Evolutionary conservation across 2,888 invertebrate species (phyloP).

Genomic region (Sphaerophoria taeniata): DNA sequence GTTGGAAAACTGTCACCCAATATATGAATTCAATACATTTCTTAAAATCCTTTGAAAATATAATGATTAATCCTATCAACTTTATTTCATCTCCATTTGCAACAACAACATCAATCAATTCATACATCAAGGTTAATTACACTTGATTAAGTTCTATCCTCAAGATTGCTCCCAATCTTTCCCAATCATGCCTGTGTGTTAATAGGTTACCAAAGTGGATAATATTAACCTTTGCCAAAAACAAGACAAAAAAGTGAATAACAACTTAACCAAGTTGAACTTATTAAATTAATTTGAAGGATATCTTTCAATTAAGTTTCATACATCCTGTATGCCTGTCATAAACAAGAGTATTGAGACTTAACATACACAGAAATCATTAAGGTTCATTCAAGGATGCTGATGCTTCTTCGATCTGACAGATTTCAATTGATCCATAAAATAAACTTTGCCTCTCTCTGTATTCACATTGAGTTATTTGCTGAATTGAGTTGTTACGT

Average conservation of each 20-base stretch:
- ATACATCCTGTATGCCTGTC: constrained; percentile 47
- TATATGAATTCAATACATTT: too few relatives aligned
- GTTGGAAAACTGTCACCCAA: too few relatives aligned
- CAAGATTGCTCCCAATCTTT: too few relatives aligned
- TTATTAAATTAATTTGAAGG: constrained; percentile 45
- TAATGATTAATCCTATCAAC: too few relatives aligned
- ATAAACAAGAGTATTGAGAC: neutral
- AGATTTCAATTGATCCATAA: constrained; percentile 3
- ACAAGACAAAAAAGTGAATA: neutral
- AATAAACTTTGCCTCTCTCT: neutral
- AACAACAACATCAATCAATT: too few relatives aligned
- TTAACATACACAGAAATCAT: neutral
- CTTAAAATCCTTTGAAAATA: too few relatives aligned
- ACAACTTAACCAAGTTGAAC: constrained; percentile 10
- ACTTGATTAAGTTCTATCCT: too few relatives aligned
- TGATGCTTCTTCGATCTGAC: neutral
- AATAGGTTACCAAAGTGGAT: neutral
- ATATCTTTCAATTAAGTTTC: constrained; percentile 39
- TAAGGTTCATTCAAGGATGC: neutral
- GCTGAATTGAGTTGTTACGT: constrained; percentile 6
- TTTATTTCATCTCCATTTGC: too few relatives aligned
- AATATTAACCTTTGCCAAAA: neutral
- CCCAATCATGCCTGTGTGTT: neutral
- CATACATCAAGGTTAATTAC: too few relatives aligned
- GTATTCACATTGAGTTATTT: neutral